Percentiles rank a stretch among this genome's conserved stretches.
phyloP scores from a whole-genome alignment of 2,797 vertebrate genomes.

The Pipistrellus pipistrellus region DNA sequence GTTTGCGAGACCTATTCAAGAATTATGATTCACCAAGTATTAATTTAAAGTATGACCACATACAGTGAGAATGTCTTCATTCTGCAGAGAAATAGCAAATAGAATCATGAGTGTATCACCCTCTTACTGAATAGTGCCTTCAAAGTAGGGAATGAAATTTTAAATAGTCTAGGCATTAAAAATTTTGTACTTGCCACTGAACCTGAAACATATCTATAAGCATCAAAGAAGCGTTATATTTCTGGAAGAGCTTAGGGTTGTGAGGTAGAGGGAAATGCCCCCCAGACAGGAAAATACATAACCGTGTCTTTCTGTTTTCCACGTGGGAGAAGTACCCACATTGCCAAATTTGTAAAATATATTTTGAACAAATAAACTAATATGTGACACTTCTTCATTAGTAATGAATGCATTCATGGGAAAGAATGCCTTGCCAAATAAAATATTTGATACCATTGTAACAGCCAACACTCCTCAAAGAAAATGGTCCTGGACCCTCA shows the following conservation, averaged over 20 bases:
- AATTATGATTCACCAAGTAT: background rate
- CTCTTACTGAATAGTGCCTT: background rate
- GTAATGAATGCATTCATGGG: background rate
- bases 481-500: conserved; percentile 5
- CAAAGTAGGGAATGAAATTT: background rate
- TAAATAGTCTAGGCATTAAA: background rate
- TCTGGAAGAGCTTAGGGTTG: background rate
- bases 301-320: background rate
- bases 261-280: background rate
- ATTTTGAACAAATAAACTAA: background rate
- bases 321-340: background rate
- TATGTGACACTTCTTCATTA: background rate
- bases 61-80: background rate
- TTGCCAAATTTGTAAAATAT: background rate
- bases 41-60: background rate
- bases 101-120: background rate
- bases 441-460: conserved; percentile 24
- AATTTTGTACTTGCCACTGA: background rate
- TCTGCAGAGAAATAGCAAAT: background rate
- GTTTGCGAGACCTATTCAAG: background rate
- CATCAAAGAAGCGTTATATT: background rate
- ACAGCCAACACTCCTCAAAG: background rate
- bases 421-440: conserved; percentile 32
- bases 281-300: background rate
- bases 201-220: background rate